Conservation (phyloP, 2,888 invertebrate genomes). For the Apodemia zela region DNA sequence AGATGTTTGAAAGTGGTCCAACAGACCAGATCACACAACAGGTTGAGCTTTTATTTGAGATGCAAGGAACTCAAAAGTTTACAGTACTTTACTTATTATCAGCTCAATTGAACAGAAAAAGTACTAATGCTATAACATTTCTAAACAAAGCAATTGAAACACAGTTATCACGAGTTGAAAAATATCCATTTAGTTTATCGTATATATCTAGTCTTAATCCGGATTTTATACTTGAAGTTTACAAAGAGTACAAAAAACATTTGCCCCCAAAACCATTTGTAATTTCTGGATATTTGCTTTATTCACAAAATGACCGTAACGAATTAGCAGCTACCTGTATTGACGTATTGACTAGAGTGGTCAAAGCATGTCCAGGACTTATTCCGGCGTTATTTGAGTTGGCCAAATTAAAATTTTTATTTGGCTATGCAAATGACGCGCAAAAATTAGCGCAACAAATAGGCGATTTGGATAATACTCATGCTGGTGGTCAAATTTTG, state of each 20-base stretch:
- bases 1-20: slow-evolving; percentile 86
- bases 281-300: slow-evolving; percentile 63
- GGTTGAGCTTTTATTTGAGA: slow-evolving; percentile 91
- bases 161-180: slow-evolving; percentile 54
- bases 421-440: slow-evolving; percentile 88
- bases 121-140: slow-evolving; percentile 77
- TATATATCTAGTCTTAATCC: slow-evolving; percentile 91
- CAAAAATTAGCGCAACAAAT: slow-evolving; percentile 86
- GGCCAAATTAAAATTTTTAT: slow-evolving; percentile 89
- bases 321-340: slow-evolving; percentile 78
- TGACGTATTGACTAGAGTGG: slow-evolving; percentile 85
- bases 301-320: slow-evolving; percentile 67
- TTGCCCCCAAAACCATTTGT: slow-evolving; percentile 83
- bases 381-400: slow-evolving; percentile 83
- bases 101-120: slow-evolving; percentile 81
- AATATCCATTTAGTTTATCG: slow-evolving; percentile 85
- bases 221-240: slow-evolving; percentile 90
- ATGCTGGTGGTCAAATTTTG: slow-evolving; percentile 90
- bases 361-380: slow-evolving; percentile 91
- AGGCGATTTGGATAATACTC: slow-evolving; percentile 87
- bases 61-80: slow-evolving; percentile 84
- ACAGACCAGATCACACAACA: slow-evolving; percentile 90
- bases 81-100: slow-evolving; percentile 85
- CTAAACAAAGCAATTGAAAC: slow-evolving; percentile 83
- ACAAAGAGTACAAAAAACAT: slow-evolving; percentile 87